A percentile compares a stretch with the other conserved stretches of the same genome.
Conservation (phyloP, 2,113 vertebrate genomes). For the Acanthochromis polyacanthus region DNA sequence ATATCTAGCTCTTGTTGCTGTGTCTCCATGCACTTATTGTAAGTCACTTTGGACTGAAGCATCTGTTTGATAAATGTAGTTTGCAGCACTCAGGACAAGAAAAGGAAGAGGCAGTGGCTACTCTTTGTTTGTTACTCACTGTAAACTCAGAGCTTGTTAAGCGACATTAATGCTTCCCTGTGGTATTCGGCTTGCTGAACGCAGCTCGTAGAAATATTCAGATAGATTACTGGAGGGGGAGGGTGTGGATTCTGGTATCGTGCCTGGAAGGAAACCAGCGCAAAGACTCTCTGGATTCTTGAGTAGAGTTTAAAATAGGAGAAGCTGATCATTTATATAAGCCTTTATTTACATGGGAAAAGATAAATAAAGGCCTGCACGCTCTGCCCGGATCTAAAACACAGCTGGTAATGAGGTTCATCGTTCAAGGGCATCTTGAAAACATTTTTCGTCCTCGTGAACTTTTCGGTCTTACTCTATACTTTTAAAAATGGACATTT, state of each 20-base stretch:
- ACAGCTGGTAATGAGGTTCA: background rate
- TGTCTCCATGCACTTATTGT: background rate
- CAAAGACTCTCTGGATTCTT: conserved; percentile 17
- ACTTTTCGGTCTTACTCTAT: background rate
- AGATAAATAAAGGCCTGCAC: conserved; percentile 24
- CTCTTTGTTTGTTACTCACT: conserved; percentile 25
- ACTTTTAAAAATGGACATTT: conserved; percentile 11
- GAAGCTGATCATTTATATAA: conserved; percentile 4
- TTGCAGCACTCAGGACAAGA: background rate
- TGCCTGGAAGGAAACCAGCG: conserved; percentile 27
- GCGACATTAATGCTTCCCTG: conserved; percentile 29
- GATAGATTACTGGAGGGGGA: conserved; percentile 15
- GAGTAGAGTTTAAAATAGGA: conserved; percentile 33
- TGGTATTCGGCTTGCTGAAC: conserved; percentile 24
- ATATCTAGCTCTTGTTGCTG: background rate
- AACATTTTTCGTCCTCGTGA: background rate
- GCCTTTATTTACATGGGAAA: conserved; percentile 28
- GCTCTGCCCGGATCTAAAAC: background rate
- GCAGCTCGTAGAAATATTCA: conserved; percentile 35
- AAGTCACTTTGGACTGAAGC: background rate
- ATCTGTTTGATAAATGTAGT: background rate
- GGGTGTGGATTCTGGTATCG: conserved; percentile 26
- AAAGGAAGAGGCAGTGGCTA: background rate
- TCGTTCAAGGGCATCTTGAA: conserved; percentile 19
- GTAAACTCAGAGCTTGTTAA: conserved; percentile 34